Evolutionary conservation across 2,797 vertebrate genomes (phyloP).

Genomic region (Acrossocheilus fasciatus): DNA sequence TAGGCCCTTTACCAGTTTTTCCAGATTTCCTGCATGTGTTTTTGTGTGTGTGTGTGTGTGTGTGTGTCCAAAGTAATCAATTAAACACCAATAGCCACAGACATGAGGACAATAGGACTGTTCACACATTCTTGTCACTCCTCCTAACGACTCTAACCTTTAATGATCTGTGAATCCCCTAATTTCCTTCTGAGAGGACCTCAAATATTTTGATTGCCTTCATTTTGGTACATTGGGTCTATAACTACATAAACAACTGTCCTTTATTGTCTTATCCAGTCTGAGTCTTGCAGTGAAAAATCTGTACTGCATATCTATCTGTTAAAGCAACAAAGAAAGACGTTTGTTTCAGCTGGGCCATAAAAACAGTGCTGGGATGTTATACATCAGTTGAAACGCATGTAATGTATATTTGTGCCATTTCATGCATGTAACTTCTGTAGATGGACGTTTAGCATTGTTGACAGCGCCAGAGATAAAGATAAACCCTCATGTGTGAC

Average conservation of each 20-base stretch:
- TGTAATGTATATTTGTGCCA: not conserved
- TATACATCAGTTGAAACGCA: not conserved
- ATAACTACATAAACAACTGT: not conserved
- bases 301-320: not conserved
- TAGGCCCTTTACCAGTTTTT: not conserved
- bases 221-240: not conserved
- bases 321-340: not conserved
- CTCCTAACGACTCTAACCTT: constrained; percentile 9
- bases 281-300: not conserved
- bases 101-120: constrained; percentile 28
- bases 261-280: not conserved
- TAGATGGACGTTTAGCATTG: constrained; percentile 30
- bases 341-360: not conserved
- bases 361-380: not conserved
- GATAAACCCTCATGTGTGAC: constrained; percentile 54
- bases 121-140: constrained; percentile 35
- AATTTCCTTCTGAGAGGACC: constrained; percentile 29
- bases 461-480: constrained; percentile 17
- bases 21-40: not conserved
- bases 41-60: not conserved
- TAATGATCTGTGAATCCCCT: constrained; percentile 40
- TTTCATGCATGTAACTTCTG: constrained; percentile 3
- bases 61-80: constrained; percentile 25
- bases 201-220: not conserved
- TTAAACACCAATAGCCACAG: constrained; percentile 27